phyloP scores from a whole-genome alignment of 2,888 invertebrate species.

The Eupithecia subfuscata region DNA sequence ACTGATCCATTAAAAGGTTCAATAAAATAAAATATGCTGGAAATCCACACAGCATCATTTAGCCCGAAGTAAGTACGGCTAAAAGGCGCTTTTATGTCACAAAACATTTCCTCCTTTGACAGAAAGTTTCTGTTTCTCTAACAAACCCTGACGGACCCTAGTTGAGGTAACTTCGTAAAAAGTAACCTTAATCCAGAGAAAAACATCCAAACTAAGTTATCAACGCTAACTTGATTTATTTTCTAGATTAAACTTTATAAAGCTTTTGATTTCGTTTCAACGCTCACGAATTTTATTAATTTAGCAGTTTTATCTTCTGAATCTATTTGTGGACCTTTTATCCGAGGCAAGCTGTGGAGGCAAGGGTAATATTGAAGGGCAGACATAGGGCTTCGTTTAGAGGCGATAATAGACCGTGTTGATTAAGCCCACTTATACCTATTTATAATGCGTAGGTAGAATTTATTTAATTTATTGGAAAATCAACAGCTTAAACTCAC shows the following conservation, averaged over 20 bases:
- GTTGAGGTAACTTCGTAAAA: not conserved
- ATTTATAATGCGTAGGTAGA: not conserved
- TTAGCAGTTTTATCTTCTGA: not conserved
- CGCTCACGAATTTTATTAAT: not conserved
- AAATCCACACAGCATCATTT: not conserved
- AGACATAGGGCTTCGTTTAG: not conserved
- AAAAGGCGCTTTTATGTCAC: not conserved
- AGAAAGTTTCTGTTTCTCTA: not conserved
- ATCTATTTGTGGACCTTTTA: slow-evolving; percentile 5
- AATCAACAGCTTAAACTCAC: no score
- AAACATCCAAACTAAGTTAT: not conserved
- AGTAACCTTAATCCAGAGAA: not conserved
- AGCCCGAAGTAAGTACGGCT: not conserved
- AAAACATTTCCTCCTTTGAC: not conserved
- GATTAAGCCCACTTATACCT: not conserved
- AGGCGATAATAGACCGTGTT: not conserved
- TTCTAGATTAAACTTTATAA: not conserved
- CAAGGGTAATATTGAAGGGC: slow-evolving; percentile 1
- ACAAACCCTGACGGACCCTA: not conserved
- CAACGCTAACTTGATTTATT: not conserved
- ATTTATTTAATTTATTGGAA: no score
- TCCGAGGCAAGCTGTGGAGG: not conserved
- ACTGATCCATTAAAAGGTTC: not conserved
- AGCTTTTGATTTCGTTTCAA: not conserved
- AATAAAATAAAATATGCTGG: not conserved